phyloP scores from a whole-genome alignment of 35 echinoderm and acorn worm genomes.

The Strongylocentrotus purpuratus region DNA sequence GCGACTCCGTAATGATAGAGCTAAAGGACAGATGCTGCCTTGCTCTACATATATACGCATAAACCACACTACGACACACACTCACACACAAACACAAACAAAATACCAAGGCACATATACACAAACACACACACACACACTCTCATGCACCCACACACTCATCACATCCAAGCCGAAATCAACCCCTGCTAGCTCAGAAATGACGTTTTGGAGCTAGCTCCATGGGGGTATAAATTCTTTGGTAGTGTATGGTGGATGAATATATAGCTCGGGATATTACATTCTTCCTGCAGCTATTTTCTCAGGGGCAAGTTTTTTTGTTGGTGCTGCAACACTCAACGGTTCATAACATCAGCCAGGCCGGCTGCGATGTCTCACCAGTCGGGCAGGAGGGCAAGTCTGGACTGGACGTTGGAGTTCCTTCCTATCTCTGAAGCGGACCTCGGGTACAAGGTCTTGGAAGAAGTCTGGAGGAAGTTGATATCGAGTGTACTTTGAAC shows the following conservation, averaged over 20 bases:
- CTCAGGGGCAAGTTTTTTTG: not conserved
- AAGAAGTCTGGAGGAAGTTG: not conserved
- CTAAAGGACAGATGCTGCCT: constrained; percentile 26
- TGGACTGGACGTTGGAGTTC: not conserved
- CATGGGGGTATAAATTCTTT: not conserved
- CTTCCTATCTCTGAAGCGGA: not conserved
- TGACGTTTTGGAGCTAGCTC: not conserved
- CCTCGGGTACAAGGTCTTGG: not conserved
- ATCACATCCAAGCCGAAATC: not conserved
- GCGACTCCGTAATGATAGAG: constrained; percentile 22
- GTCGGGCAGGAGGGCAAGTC: not conserved
- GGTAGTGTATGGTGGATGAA: not conserved
- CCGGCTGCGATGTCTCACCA: not conserved
- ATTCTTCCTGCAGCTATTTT: not conserved
- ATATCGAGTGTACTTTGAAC: not conserved
- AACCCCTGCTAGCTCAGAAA: not conserved
- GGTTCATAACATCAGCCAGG: not conserved
- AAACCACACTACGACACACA: not conserved
- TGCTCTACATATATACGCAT: not conserved
- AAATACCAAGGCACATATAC: constrained; percentile 2
- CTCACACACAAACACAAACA: constrained; percentile 25
- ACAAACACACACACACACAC: not conserved
- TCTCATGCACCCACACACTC: not conserved
- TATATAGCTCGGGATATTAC: not conserved
- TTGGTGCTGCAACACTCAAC: not conserved